phyloP scores from a whole-genome alignment of 2,113 vertebrate species.

The Pheucticus melanocephalus region DNA sequence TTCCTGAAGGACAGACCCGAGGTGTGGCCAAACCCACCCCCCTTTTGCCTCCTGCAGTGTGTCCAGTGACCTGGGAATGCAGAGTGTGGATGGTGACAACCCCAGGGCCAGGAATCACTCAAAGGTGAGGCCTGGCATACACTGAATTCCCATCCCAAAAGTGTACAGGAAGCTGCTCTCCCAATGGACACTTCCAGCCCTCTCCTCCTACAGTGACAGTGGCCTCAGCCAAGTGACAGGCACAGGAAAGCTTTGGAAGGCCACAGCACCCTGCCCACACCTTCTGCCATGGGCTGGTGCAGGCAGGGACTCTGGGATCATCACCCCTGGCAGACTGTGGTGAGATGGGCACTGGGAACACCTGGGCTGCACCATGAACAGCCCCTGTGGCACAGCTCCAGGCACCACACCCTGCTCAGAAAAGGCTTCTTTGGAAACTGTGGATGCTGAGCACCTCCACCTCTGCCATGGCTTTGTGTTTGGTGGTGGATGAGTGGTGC shows the following conservation, averaged over 20 bases:
- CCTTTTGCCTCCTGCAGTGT: fast-evolving
- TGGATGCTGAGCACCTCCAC: fast-evolving
- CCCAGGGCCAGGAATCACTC: neutral
- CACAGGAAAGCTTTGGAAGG: neutral
- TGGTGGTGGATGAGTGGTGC: neutral
- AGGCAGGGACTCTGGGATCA: neutral
- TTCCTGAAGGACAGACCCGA: neutral
- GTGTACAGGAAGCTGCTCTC: neutral
- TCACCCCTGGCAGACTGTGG: neutral
- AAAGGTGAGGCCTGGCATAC: fast-evolving
- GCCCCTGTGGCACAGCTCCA: neutral
- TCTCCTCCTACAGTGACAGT: neutral
- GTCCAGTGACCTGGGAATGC: neutral
- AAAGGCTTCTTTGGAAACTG: neutral
- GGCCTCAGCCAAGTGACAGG: neutral
- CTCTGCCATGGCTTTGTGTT: fast-evolving
- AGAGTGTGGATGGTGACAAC: neutral
- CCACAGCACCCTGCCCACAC: neutral
- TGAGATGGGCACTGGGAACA: fast-evolving
- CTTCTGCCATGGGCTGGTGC: neutral
- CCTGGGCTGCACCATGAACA: neutral
- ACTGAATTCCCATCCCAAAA: neutral
- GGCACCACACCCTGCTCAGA: neutral
- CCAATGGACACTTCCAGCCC: fast-evolving
- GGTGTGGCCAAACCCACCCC: neutral